Evolutionary conservation across 2,888 invertebrate species (phyloP).

Genomic region (Lottia scabra): DNA sequence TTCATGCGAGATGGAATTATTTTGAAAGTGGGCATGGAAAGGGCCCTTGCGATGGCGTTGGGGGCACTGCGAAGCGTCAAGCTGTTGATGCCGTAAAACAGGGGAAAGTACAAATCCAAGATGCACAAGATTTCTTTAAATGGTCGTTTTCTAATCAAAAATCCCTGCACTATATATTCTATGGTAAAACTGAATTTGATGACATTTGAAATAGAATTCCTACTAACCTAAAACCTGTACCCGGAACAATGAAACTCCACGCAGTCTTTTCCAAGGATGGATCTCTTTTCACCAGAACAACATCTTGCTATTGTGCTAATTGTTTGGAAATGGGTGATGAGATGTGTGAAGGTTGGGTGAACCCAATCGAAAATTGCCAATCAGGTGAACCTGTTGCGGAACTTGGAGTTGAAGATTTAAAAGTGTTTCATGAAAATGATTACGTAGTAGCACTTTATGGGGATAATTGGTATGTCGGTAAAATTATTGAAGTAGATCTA

Average conservation of each 20-base stretch:
- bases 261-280: neutral
- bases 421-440: neutral
- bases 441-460: neutral
- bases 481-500: neutral
- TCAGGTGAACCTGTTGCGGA: too few species aligned
- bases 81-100: constrained; percentile 27
- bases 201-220: constrained; percentile 1
- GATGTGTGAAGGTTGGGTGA: neutral
- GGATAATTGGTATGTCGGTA: neutral
- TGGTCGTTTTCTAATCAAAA: constrained; percentile 11
- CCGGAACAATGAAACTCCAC: constrained; percentile 23
- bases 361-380: too few species aligned
- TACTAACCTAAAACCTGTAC: constrained; percentile 11
- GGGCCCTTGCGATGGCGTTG: constrained; percentile 30
- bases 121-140: constrained; percentile 23
- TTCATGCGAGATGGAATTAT: constrained; percentile 29
- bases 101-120: constrained; percentile 22
- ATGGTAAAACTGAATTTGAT: constrained; percentile 7
- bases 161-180: constrained; percentile 10
- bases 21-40: constrained; percentile 32
- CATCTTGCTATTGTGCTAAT: constrained; percentile 26
- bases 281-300: constrained; percentile 6
- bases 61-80: constrained; percentile 24
- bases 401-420: too few species aligned
- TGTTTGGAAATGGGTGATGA: constrained; percentile 13